Conservation (phyloP, 30 jellyfish, hydroid and myxozoan species). For the Aurelia aurita complex sp. Pacific region DNA sequence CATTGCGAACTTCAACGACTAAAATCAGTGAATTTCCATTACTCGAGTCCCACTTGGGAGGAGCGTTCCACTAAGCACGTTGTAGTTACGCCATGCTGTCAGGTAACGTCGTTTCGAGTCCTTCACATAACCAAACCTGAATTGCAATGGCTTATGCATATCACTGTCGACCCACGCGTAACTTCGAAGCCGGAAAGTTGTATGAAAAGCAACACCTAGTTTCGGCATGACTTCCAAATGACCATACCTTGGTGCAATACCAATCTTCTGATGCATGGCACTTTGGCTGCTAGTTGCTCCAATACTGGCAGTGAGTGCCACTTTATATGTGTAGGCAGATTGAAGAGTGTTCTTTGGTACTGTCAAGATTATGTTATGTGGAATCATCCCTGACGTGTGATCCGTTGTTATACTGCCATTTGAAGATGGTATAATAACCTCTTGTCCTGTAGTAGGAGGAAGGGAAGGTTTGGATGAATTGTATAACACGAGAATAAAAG, state of each 20-base stretch:
- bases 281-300: not conserved
- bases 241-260: slow-evolving; percentile 48
- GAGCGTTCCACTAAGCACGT: slow-evolving; percentile 14
- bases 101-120: slow-evolving; percentile 9
- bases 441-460: slow-evolving; percentile 15
- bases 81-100: slow-evolving; percentile 42
- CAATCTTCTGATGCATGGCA: slow-evolving; percentile 1
- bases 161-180: slow-evolving; percentile 37
- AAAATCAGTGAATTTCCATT: slow-evolving; percentile 21
- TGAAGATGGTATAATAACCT: slow-evolving; percentile 2
- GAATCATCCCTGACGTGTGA: not conserved
- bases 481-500: too few species aligned
- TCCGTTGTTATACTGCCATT: slow-evolving; percentile 22
- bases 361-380: not conserved
- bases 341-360: slow-evolving; percentile 26
- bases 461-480: not conserved
- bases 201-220: slow-evolving; percentile 38
- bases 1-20: slow-evolving; percentile 30
- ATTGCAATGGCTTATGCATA: slow-evolving; percentile 18
- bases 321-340: slow-evolving; percentile 18
- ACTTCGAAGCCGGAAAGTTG: slow-evolving; percentile 48
- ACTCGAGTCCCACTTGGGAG: slow-evolving; percentile 30
- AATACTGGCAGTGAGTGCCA: slow-evolving; percentile 16
- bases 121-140: slow-evolving; percentile 40
- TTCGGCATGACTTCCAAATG: slow-evolving; percentile 12